These are phyloP conservation scores for Ostrea denselamellosa DNA, from an alignment of 1,140 invertebrate genomes.

Conservation along the genomic window DNA sequence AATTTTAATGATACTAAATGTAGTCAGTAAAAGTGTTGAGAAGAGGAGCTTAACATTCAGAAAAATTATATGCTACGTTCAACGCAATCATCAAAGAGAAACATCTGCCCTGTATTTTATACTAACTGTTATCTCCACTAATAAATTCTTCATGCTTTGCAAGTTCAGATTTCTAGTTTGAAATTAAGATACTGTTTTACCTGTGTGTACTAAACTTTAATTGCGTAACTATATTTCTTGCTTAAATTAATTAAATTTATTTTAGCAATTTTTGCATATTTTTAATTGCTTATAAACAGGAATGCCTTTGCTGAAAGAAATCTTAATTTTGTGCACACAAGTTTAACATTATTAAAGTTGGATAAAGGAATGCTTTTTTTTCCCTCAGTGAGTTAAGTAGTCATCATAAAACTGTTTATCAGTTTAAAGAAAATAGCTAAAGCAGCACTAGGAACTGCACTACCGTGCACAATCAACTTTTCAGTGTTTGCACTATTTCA, in stretches of 20 bases:
- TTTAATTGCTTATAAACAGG: too few species aligned
- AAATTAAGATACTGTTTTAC: neutral
- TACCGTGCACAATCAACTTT: too few species aligned
- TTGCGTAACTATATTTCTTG: neutral
- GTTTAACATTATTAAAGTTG: neutral
- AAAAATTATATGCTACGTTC: neutral
- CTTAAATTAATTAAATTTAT: neutral
- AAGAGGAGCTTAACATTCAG: too few species aligned
- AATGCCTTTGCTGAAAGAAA: neutral
- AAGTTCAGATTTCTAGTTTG: neutral
- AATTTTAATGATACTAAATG: too few species aligned
- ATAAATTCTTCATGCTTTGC: slow-evolving; percentile 12
- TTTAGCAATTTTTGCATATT: too few species aligned
- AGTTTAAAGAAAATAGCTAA: too few species aligned
- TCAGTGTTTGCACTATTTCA: too few species aligned
- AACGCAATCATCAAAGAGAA: neutral
- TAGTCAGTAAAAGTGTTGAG: too few species aligned
- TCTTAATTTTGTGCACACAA: neutral
- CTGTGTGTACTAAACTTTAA: neutral
- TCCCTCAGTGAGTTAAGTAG: too few species aligned
- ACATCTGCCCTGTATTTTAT: slow-evolving; percentile 34
- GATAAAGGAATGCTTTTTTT: neutral
- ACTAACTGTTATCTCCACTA: slow-evolving; percentile 30
- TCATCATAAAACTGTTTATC: too few species aligned
- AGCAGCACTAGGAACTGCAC: too few species aligned